Percentiles rank a stretch among this genome's conserved stretches.
Evolutionary conservation across 2,113 vertebrate species (phyloP).

Genomic region (Artemisiospiza belli): DNA sequence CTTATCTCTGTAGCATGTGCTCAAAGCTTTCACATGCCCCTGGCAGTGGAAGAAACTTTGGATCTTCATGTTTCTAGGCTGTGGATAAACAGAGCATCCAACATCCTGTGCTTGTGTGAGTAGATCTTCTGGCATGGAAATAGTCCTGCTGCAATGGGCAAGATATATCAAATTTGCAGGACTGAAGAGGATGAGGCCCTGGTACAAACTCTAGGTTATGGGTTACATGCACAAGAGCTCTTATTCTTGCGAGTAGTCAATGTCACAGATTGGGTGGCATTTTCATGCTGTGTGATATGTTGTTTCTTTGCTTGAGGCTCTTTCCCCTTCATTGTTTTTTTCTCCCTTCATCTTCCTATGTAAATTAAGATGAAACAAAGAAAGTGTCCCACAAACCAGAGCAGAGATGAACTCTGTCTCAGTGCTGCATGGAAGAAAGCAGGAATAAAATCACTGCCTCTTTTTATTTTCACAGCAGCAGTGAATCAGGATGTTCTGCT

Average conservation of each 20-base stretch:
- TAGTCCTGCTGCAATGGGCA: background rate
- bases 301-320: background rate
- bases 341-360: background rate
- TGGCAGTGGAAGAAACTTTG: slow-evolving; percentile 22
- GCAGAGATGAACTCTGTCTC: background rate
- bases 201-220: background rate
- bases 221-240: background rate
- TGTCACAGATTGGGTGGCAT: background rate
- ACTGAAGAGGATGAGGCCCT: background rate
- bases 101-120: background rate
- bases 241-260: background rate
- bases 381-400: background rate
- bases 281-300: background rate
- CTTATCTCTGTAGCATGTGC: slow-evolving; percentile 13
- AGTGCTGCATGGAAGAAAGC: background rate
- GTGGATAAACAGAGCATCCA: slow-evolving; percentile 24
- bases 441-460: background rate
- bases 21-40: slow-evolving; percentile 25
- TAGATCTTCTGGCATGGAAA: slow-evolving; percentile 11
- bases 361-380: slow-evolving; percentile 16
- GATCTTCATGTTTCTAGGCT: slow-evolving; percentile 12
- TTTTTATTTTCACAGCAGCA: background rate
- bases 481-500: background rate
- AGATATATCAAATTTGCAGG: background rate
- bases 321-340: background rate